Evolutionary conservation across 2,888 invertebrate genomes (phyloP), one percentile per base, ranked within the genome.

Genomic region (Tenthredo livida): DNA sequence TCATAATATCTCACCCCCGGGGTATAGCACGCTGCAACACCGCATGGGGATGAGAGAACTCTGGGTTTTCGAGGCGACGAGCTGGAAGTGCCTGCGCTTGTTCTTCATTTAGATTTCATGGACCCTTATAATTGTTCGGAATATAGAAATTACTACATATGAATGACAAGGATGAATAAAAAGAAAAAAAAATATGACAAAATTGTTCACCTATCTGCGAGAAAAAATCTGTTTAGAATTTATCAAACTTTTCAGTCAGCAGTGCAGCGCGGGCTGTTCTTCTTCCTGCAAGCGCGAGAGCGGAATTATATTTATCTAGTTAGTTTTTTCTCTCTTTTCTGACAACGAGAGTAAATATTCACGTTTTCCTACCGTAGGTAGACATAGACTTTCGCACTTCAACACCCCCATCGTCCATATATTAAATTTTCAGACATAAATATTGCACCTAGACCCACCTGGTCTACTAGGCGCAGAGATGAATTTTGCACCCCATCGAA

Each of bases 291-390:
- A 15, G 25, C 67, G 29, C 67, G 29, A 67, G 15, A 15, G 17
- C 0, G 67, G 29, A 67, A 29, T 67, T 67, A 15, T 67, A 29
- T 67, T 65, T 29, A 29, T 67, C 9, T 67, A 12, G n/a, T 29
- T 15, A 1, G 12, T 67, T 67, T 29, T 25, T 15, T 33, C 25
- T 10, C 25, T 12, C 25, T 33, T 17, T 33, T 33, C 33, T 25
- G 67, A 67, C 67, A 67, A 67, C 67, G 25, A 67, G 67, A 67
- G 67, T 67, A 67, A 33, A 33, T 67, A 67, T 67, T 47, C 12
- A 12, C 47, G 15, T 47, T 29, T 5, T 65, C 21, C 25, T 15
- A 33, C 33, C 33, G 67, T 33, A 4, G 25, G 40, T 47, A 47
- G 47, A 47, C 47, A 47, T 12, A 47, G 15, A 67, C 5, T 67